Evolutionary conservation across 2,113 vertebrate genomes (phyloP).

Genomic region (Brachionichthys hirsutus): DNA sequence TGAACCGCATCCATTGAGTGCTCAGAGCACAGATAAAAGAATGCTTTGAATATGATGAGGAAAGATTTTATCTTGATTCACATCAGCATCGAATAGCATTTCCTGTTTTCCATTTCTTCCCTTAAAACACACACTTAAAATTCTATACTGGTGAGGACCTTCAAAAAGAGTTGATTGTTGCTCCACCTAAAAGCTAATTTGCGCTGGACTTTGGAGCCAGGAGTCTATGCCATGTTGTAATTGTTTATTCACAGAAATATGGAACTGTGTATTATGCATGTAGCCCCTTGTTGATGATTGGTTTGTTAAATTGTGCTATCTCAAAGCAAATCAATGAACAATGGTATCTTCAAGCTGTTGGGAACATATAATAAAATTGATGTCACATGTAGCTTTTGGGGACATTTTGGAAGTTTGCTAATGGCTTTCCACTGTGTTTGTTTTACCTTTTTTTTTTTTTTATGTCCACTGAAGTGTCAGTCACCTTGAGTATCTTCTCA

Average conservation of each 20-base stretch:
- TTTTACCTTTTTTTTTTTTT: too few species aligned
- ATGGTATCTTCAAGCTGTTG: not conserved
- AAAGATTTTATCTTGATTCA: constrained; percentile 28
- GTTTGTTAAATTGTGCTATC: not conserved
- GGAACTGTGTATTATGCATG: not conserved
- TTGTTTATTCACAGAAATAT: too few species aligned
- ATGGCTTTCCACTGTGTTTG: not conserved
- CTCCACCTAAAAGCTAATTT: too few species aligned
- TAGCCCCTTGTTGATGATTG: not conserved
- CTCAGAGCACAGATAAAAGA: constrained; percentile 4
- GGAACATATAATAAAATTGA: not conserved
- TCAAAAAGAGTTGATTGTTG: not conserved
- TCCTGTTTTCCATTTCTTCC: constrained; percentile 5
- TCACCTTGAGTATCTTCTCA: too few species aligned
- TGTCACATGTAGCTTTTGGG: not conserved
- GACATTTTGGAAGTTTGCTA: not conserved
- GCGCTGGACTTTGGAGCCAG: not conserved
- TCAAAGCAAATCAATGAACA: not conserved
- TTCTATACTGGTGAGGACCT: not conserved
- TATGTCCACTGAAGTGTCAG: too few species aligned
- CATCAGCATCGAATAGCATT: constrained; percentile 20
- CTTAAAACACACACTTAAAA: not conserved
- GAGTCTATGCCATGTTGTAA: too few species aligned
- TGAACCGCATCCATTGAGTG: constrained; percentile 55
- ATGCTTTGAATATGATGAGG: constrained; percentile 16